These are phyloP conservation scores for Conger conger DNA, from an alignment of 2,113 vertebrate species.

Conservation along the genomic window DNA sequence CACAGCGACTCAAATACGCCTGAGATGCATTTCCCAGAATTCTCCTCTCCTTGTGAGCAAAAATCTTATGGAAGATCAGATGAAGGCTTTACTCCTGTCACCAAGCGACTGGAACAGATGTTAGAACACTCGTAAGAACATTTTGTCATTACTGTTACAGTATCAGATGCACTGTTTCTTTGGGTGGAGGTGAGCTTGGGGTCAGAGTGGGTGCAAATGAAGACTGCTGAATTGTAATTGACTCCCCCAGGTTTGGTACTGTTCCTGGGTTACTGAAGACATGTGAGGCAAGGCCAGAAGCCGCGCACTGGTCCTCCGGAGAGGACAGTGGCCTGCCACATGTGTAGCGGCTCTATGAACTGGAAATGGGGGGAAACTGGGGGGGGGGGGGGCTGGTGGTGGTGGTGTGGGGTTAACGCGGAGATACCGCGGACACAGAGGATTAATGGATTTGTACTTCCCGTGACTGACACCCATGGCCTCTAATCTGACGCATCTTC, in stretches of 20 bases:
- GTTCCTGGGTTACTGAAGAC: background rate
- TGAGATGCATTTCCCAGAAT: constrained; percentile 39
- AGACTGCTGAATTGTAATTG: background rate
- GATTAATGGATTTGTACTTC: constrained; percentile 49
- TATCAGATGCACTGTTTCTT: background rate
- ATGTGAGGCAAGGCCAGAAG: background rate
- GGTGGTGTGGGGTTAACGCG: constrained; percentile 22
- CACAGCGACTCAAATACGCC: constrained; percentile 59
- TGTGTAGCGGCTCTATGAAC: background rate
- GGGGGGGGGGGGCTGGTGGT: background rate
- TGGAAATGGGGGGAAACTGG: background rate
- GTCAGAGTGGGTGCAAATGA: background rate
- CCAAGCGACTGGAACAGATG: background rate
- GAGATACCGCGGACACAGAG: constrained; percentile 24
- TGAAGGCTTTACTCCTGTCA: background rate
- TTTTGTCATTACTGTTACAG: background rate
- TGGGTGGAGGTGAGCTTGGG: background rate
- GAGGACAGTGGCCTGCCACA: background rate
- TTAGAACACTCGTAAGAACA: background rate
- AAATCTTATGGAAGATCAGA: background rate
- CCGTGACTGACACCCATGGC: constrained; percentile 53
- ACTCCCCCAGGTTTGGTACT: background rate
- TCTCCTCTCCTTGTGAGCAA: constrained; percentile 1
- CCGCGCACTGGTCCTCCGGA: background rate
- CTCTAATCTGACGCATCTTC: constrained; percentile 53